phyloP scores from a whole-genome alignment of 2,888 invertebrate genomes.

The Eumacrocentrus americanus region DNA sequence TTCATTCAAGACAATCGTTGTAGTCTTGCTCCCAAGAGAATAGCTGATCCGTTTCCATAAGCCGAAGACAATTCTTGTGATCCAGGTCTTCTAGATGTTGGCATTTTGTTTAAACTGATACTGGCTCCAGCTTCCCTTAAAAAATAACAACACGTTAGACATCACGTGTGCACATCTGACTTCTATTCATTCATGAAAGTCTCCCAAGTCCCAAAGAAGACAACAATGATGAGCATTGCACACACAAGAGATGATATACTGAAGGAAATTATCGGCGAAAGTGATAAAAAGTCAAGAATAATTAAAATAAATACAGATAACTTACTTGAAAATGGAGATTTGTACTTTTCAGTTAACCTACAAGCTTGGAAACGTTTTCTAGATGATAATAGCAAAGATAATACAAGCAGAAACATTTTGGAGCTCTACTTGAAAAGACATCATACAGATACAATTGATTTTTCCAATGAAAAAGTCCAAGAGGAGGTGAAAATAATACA shows the following conservation, averaged over 20 bases:
- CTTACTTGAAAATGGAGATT: conserved; percentile 66
- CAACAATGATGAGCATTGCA: conserved; percentile 17
- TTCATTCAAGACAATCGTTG: too few relatives aligned
- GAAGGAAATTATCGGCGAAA: conserved; percentile 38
- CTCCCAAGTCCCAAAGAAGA: too few relatives aligned
- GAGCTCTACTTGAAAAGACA: conserved; percentile 44
- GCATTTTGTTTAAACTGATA: too few relatives aligned
- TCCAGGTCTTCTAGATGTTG: too few relatives aligned
- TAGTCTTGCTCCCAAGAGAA: too few relatives aligned
- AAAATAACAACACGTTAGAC: too few relatives aligned
- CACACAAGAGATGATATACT: conserved; percentile 38
- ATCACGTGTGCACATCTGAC: too few relatives aligned
- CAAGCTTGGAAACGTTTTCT: conserved; percentile 67
- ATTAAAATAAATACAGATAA: conserved; percentile 69
- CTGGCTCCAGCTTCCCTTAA: too few relatives aligned
- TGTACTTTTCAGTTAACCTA: conserved; percentile 68
- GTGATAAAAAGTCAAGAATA: conserved; percentile 41
- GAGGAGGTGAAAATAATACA: conserved; percentile 43
- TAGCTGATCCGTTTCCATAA: too few relatives aligned
- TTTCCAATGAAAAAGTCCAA: conserved; percentile 34
- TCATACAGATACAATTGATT: conserved; percentile 25
- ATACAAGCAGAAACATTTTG: conserved; percentile 45
- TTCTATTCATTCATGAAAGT: too few relatives aligned
- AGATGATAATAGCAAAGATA: conserved; percentile 21
- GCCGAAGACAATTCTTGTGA: too few relatives aligned